Conservation (phyloP, 2,797 vertebrate genomes). For the Neopelma chrysocephalum region DNA sequence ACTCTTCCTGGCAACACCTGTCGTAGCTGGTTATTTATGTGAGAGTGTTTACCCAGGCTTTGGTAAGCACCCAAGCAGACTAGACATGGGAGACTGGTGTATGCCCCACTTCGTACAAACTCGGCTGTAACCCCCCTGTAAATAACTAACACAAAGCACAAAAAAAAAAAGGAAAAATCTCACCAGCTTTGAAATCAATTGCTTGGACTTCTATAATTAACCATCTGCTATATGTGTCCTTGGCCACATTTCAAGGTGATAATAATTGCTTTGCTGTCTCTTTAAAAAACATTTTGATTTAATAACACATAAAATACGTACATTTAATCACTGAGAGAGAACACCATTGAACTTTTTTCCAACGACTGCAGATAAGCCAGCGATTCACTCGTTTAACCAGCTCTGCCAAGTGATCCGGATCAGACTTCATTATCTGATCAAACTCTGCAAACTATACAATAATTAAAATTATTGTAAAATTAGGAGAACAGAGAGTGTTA, state of each 20-base stretch:
- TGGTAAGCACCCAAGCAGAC: neutral
- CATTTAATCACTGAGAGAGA: constrained; percentile 92
- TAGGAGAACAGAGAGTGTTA: neutral
- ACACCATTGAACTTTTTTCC: constrained; percentile 98
- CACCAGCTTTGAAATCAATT: neutral
- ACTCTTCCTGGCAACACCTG: neutral
- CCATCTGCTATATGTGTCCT: neutral
- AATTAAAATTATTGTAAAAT: neutral
- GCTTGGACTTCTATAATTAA: neutral
- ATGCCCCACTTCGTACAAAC: neutral
- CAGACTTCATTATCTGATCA: constrained; percentile 98
- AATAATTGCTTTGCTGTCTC: neutral
- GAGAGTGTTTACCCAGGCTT: neutral
- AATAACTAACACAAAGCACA: neutral
- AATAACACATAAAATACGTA: constrained; percentile 73
- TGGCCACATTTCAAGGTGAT: neutral
- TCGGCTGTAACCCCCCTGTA: neutral
- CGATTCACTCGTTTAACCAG: constrained; percentile 92
- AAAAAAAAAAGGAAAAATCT: neutral
- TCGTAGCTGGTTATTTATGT: neutral
- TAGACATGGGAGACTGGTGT: rapidly evolving
- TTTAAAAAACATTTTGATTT: neutral
- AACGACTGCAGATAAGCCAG: constrained; percentile 96
- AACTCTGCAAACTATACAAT: constrained; percentile 91
- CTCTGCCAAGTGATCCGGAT: constrained; percentile 94